Percentiles rank a stretch among this genome's conserved stretches.
Evolutionary conservation across 1,140 invertebrate genomes (phyloP).

Genomic region (Gryllus bimaculatus): DNA sequence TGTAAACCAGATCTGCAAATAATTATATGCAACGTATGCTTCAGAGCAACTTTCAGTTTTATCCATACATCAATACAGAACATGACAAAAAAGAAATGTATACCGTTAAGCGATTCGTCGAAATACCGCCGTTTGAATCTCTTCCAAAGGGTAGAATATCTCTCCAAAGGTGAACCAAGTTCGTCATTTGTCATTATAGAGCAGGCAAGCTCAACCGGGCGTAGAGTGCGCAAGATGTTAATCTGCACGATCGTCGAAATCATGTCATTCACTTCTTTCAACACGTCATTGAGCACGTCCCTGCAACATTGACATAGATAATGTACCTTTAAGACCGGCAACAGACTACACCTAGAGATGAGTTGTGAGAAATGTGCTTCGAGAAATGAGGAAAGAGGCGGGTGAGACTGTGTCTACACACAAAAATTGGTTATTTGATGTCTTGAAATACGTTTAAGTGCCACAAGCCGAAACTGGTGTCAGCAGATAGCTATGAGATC

Average conservation of each 20-base stretch:
- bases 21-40: background rate
- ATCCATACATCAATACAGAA: background rate
- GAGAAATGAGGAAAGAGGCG: no score
- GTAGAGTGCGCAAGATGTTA: background rate
- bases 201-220: background rate
- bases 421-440: no score
- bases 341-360: no score
- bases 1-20: background rate
- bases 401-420: no score
- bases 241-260: background rate
- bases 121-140: background rate
- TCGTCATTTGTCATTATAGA: background rate
- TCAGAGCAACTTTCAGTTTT: no score
- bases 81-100: background rate
- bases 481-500: no score
- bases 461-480: no score
- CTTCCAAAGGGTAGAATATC: background rate
- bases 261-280: background rate
- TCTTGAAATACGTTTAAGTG: no score
- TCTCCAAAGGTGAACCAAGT: background rate
- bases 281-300: background rate
- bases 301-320: background rate
- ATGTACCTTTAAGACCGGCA: no score
- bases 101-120: background rate
- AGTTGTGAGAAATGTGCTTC: no score